These are phyloP conservation scores for Dromius quadrimaculatus DNA, from an alignment of 2,888 invertebrate genomes.

Conservation along the genomic window DNA sequence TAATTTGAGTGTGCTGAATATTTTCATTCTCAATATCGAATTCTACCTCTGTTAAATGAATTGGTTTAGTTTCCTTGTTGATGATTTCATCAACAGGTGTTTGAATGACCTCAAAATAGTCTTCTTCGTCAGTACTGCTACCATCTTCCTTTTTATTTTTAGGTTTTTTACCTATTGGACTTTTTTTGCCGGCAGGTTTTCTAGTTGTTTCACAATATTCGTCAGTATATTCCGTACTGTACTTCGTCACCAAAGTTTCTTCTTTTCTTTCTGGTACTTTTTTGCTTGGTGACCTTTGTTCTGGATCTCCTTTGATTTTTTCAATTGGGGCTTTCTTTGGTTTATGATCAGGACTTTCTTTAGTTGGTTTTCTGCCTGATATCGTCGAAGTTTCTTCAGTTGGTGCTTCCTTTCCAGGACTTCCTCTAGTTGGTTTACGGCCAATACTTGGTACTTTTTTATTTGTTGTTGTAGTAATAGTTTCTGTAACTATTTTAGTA, in stretches of 20 bases:
- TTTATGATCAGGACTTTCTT: neutral
- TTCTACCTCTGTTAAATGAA: constrained; percentile 8
- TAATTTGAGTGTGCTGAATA: constrained; percentile 54
- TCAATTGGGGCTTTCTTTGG: constrained; percentile 10
- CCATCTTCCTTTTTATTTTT: neutral
- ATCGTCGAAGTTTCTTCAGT: neutral
- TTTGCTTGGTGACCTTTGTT: neutral
- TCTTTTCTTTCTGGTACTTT: constrained; percentile 15
- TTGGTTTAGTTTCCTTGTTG: too few species aligned
- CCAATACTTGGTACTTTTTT: neutral
- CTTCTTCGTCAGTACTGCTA: neutral
- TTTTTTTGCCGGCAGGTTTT: constrained; percentile 14
- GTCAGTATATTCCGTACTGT: constrained; percentile 53
- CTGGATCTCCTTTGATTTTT: constrained; percentile 19
- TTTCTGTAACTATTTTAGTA: neutral
- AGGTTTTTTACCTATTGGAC: neutral
- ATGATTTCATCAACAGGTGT: too few species aligned
- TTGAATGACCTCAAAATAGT: constrained; percentile 9
- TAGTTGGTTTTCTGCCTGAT: constrained; percentile 29
- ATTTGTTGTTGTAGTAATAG: neutral
- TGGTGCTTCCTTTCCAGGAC: neutral
- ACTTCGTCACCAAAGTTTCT: neutral
- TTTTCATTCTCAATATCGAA: constrained; percentile 29
- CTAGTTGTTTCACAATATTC: constrained; percentile 43
- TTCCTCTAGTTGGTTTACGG: neutral